Evolutionary conservation across 2,797 vertebrate genomes (phyloP).

Genomic region (Malurus leucopterus): DNA sequence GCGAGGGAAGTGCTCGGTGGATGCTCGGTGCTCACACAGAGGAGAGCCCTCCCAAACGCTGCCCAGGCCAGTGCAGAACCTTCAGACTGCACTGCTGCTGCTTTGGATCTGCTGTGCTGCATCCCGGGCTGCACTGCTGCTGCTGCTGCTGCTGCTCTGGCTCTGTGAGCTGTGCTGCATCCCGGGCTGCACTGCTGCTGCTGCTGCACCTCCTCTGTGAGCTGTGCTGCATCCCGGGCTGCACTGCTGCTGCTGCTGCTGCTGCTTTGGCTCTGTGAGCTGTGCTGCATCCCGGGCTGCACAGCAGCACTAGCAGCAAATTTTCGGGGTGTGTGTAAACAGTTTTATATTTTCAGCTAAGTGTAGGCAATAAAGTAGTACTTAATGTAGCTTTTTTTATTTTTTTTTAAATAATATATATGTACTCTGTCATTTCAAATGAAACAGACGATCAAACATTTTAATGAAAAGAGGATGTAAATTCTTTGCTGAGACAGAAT

Average conservation of each 20-base stretch:
- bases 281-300: rapidly evolving
- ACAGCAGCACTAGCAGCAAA: not conserved
- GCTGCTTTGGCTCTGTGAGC: too few species aligned
- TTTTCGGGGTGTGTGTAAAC: not conserved
- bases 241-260: not conserved
- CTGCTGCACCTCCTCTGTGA: too few species aligned
- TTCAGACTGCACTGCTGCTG: not conserved
- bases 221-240: rapidly evolving
- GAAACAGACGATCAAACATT: not conserved
- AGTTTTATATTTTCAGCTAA: not conserved
- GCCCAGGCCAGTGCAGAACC: not conserved
- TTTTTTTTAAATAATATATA: too few species aligned
- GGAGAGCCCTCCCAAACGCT: too few species aligned
- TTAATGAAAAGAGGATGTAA: not conserved
- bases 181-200: not conserved
- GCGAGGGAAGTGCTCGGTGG: not conserved
- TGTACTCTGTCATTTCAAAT: not conserved
- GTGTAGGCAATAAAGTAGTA: not conserved
- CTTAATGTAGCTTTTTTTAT: not conserved
- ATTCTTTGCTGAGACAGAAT: not conserved
- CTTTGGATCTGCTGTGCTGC: not conserved
- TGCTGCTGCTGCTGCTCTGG: not conserved
- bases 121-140: rapidly evolving
- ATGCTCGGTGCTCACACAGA: rapidly evolving
- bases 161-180: not conserved